Evolutionary conservation across 2,797 vertebrate species (phyloP), one percentile per base, ranked within the genome.

Genomic region (Neosilurus mollespiculum): DNA sequence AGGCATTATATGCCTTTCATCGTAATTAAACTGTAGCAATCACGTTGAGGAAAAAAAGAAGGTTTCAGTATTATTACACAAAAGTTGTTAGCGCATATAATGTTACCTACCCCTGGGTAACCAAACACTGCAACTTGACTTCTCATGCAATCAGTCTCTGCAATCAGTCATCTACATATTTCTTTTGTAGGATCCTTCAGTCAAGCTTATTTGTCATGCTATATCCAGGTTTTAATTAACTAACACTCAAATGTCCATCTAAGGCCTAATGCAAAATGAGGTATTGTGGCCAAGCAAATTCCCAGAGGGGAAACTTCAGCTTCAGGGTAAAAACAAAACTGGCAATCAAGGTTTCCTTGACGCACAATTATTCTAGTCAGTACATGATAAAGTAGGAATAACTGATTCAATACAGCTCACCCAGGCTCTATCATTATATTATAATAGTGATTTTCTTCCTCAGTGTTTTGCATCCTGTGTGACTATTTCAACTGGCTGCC

Each of bases 401-500:
- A 83, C 87, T 65, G 72, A 83, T 86, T 87, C 83, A 87, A 81
- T 86, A 72, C 22, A 58, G 53, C 58, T 70, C 6, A 80, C 76
- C 85, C 79, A 2, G 70, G 81, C 86, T 83, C 49, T 67, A 80
- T 88, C 83, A 84, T 24, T 51, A 81, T 78, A 79, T 92, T 90
- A 88, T 75, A 22, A 80, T 88, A 91, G 88, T 75, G 22, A 78
- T 88, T 87, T 64, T 89, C 83, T 37, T 72, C 87, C 82, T 81
- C 61, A 64, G 77, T 72, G n/a, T 18, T 80, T 71, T 77, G 22
- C 81, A 66, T 87, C 82, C 75, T 86, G 87, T 90, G 91, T 93
- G 87, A 92, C 90, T 92, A 88, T 91, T 93, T 93, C 76, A 93
- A 83, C 85, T 84, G 78, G 72, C 85, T 81, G 83, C 85, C 72